Evolutionary conservation across 92 coral and sea anemone species (phyloP), one percentile per base, ranked within the genome.

Genomic region (Bergia sp.): DNA sequence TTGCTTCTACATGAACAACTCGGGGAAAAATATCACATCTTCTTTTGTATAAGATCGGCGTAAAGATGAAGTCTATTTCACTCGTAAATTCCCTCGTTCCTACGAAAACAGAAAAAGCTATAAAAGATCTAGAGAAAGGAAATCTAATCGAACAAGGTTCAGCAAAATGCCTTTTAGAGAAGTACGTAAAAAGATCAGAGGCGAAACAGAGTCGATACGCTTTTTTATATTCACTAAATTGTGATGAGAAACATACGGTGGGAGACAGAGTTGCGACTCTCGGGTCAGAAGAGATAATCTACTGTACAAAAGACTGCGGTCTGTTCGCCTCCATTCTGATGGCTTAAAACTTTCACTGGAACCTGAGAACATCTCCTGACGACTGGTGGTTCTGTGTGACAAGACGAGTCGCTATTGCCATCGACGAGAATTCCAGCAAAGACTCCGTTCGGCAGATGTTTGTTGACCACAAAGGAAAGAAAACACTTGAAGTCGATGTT

Each of bases 371-470:
- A 44, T 92, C 96, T 18, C 96, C 96, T 1, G 92, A 15, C 29
- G 93, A 94, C 82, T 94, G 96, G 96, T 92, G 96, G 96, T 94
- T 82, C 86, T 88, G 96, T 85, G 93, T 94, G 37, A 90, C 81
- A 0, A 90, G 82, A 58, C 77, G 89, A 90, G 93, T 92, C n/a
- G 91, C 96, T 39, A 61, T 77, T 12, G 94, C 92, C 12, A 88
- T 94, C 58, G 94, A 94, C 81, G 37, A 55, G 43, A 83, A 94
- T 78, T 87, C 93, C 0, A 76, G 85, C 58, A 88, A 92, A 47
- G 66, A 36, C 11, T 79, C 86, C 18, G 94, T 94, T 13, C 94
- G 96, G 37, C 57, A 90, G 39, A 39, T 92, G 91, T 94, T 92
- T 80, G 96, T 93, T 43, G 80, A 92, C 64, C 94, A 92, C 78